Percentiles rank a stretch among this genome's conserved stretches.
phyloP scores from a whole-genome alignment of 2,888 invertebrate species.

The Neoitamus cyanurus region DNA sequence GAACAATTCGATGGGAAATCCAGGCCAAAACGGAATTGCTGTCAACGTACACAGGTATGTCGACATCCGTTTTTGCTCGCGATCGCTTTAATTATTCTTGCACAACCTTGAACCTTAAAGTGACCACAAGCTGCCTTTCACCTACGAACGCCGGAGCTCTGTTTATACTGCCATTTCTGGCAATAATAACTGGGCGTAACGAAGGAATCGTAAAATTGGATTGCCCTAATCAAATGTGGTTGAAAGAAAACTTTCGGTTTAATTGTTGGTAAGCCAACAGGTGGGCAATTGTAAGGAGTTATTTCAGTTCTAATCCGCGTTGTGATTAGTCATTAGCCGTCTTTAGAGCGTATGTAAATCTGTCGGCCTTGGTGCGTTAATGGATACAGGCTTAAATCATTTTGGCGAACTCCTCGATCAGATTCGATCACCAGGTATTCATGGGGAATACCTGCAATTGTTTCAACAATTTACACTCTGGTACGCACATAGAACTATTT shows the following conservation, averaged over 20 bases:
- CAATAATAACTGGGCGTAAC: conserved; percentile 14
- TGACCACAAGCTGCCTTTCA: conserved; percentile 42
- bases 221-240: not conserved
- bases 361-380: not conserved
- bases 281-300: conserved; percentile 4
- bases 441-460: not conserved
- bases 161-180: conserved; percentile 9
- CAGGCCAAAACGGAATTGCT: conserved; percentile 7
- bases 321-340: not conserved
- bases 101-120: conserved; percentile 38
- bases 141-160: not conserved
- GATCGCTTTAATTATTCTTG: conserved; percentile 28
- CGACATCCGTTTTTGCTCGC: conserved; percentile 35
- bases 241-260: not conserved
- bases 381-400: not conserved
- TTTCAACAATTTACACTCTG: not conserved
- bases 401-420: not conserved
- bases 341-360: not conserved
- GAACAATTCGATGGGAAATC: not conserved
- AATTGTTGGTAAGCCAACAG: conserved; percentile 9
- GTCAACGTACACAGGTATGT: not conserved
- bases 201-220: conserved; percentile 33
- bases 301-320: not conserved
- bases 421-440: not conserved
- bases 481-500: not conserved